A percentile compares a stretch with the other conserved stretches of the same genome.
phyloP scores from a whole-genome alignment of 2,113 vertebrate genomes.

The Muntiacus reevesi region DNA sequence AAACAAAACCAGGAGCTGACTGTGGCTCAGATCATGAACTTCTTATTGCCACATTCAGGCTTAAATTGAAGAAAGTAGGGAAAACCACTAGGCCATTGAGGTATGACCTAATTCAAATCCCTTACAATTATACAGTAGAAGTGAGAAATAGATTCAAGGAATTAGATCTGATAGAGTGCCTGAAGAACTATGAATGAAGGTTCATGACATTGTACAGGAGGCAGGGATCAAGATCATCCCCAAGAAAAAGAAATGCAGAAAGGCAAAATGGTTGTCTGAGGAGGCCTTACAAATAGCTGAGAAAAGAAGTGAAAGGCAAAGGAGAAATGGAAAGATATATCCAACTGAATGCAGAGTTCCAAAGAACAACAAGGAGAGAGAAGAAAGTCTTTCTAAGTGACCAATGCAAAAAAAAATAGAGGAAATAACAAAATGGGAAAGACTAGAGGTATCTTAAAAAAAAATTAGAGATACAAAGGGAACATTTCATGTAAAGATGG shows the following conservation, averaged over 20 bases:
- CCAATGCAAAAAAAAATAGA: neutral
- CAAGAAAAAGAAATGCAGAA: neutral
- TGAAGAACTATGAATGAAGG: neutral
- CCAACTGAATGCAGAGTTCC: neutral
- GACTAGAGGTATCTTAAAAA: neutral
- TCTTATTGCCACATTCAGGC: neutral
- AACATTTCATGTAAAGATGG: neutral
- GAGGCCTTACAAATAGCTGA: neutral
- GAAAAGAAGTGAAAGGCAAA: neutral
- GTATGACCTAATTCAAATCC: neutral
- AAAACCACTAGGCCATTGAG: neutral
- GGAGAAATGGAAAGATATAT: neutral
- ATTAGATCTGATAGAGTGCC: neutral
- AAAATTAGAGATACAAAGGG: neutral
- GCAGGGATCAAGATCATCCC: neutral
- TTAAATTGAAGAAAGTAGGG: neutral
- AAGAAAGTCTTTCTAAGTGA: neutral
- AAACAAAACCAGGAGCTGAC: neutral
- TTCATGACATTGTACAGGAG: neutral
- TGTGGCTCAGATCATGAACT: neutral
- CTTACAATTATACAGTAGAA: neutral
- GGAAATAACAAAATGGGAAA: neutral
- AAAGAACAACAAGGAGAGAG: neutral
- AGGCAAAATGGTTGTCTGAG: neutral
- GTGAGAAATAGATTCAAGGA: neutral